phyloP scores from a whole-genome alignment of 2,797 vertebrate species.

The Pyrocephalus nanus region DNA sequence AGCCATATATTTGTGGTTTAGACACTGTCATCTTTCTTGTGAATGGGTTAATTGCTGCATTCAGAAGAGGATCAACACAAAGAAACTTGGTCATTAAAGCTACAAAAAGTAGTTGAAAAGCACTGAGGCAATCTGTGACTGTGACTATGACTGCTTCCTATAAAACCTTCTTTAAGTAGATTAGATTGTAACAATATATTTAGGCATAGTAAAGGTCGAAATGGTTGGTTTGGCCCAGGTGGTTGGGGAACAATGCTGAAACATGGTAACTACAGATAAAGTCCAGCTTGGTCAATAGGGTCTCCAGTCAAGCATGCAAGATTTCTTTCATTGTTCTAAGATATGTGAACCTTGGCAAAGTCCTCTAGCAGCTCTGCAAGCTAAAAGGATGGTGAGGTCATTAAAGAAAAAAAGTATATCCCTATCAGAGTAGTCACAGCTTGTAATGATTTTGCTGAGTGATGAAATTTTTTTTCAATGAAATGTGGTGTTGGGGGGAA shows the following conservation, averaged over 20 bases:
- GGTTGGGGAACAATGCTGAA: constrained; percentile 49
- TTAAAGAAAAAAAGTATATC: background rate
- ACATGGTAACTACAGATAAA: background rate
- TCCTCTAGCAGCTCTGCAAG: background rate
- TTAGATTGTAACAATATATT: background rate
- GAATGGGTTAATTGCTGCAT: background rate
- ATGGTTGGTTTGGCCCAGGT: constrained; percentile 59
- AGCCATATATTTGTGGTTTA: background rate
- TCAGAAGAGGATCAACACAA: background rate
- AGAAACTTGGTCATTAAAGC: background rate
- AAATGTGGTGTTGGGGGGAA: background rate
- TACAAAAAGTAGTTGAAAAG: background rate
- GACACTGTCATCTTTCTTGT: background rate
- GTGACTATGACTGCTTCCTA: background rate
- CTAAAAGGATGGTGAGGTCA: background rate
- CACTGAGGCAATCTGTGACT: background rate
- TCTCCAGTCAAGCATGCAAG: constrained; percentile 37
- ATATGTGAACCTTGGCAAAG: background rate
- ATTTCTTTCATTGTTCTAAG: constrained; percentile 47
- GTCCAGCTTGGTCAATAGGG: background rate
- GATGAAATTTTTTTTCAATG: background rate
- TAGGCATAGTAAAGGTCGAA: constrained; percentile 19
- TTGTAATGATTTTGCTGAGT: background rate
- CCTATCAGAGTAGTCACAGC: background rate
- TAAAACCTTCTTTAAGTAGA: background rate